phyloP scores from a whole-genome alignment of 2,113 vertebrate species.

The Platycercus adscitus region DNA sequence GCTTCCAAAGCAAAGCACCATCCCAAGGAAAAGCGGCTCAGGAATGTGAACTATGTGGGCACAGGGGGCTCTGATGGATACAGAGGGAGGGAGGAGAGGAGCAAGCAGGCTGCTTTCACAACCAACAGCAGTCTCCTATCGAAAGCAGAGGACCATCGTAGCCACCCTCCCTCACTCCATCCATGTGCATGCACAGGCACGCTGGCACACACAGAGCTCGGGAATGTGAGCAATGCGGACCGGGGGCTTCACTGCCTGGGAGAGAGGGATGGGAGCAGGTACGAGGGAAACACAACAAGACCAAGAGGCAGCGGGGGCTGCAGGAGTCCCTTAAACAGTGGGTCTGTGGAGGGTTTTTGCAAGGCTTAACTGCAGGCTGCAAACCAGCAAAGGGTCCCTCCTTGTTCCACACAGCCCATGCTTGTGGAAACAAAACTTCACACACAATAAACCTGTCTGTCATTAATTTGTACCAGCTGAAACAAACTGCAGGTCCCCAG shows the following conservation, averaged over 20 bases:
- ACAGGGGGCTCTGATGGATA: neutral
- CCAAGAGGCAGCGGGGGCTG: neutral
- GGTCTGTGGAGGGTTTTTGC: no score
- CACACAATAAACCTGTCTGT: neutral
- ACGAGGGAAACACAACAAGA: neutral
- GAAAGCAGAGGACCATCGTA: neutral
- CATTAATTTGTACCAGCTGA: neutral
- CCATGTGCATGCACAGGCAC: neutral
- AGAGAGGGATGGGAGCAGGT: neutral
- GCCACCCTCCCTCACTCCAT: neutral
- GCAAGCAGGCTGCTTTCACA: neutral
- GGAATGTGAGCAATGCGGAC: neutral
- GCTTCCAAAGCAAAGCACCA: neutral
- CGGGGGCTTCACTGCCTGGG: accelerated
- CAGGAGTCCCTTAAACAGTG: neutral
- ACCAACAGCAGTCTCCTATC: neutral
- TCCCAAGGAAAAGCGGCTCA: neutral
- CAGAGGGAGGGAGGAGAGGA: neutral
- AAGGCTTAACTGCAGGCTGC: neutral
- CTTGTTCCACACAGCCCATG: neutral
- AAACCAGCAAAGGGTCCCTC: neutral
- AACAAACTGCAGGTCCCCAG: neutral
- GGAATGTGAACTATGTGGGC: conserved; percentile 40
- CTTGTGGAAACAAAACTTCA: neutral
- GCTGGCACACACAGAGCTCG: neutral